phyloP scores from a whole-genome alignment of 2,113 vertebrate species.

The Motacilla tschutschensis region DNA sequence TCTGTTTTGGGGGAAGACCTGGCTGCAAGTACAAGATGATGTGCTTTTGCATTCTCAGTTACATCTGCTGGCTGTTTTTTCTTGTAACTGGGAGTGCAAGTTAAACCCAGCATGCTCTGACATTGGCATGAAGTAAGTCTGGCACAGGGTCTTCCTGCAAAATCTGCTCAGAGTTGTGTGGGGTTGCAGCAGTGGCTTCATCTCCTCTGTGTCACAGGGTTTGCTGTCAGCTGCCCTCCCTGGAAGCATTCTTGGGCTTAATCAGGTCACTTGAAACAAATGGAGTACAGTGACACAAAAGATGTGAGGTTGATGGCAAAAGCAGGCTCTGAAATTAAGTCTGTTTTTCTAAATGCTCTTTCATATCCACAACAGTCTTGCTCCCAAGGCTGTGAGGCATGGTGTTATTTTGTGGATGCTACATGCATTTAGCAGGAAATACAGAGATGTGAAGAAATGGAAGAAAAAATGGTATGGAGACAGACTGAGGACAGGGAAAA shows the following conservation, averaged over 20 bases:
- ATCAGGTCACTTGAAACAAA: background rate
- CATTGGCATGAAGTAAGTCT: background rate
- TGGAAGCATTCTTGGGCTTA: background rate
- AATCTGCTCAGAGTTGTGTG: background rate
- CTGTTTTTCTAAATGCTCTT: background rate
- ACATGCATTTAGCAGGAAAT: background rate
- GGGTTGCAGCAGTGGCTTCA: accelerated
- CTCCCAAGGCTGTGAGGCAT: background rate
- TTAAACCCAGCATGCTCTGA: background rate
- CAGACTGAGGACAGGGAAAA: background rate
- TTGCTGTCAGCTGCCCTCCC: background rate
- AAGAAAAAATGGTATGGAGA: background rate
- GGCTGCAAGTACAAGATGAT: background rate
- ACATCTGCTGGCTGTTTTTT: background rate
- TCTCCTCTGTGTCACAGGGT: background rate
- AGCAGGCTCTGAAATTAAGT: background rate
- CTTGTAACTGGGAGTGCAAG: background rate
- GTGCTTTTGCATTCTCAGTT: background rate
- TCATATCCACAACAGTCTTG: background rate
- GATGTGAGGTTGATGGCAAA: background rate
- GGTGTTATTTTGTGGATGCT: background rate
- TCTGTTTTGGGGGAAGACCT: background rate
- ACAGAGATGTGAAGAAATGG: background rate
- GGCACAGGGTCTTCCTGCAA: background rate
- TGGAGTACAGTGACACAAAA: background rate